A percentile compares a stretch with the other conserved stretches of the same genome.
These are phyloP conservation scores for Xestia rhomboidea DNA, from an alignment of 2,888 invertebrate genomes.

Conservation along the genomic window DNA sequence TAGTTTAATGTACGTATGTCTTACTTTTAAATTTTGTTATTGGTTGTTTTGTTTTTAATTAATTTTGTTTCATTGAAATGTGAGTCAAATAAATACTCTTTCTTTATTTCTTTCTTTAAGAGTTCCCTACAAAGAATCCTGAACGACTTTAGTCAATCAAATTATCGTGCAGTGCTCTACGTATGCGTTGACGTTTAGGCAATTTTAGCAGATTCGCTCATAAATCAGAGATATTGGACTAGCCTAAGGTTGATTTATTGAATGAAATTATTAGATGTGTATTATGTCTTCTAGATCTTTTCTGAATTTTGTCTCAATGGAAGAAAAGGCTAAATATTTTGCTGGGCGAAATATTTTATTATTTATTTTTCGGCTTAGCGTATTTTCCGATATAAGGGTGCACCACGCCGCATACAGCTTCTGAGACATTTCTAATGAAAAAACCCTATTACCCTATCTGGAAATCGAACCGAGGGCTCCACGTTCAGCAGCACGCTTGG, in stretches of 20 bases:
- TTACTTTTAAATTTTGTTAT: too few relatives aligned
- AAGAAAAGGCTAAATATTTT: background rate
- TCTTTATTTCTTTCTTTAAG: too few relatives aligned
- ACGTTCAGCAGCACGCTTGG: background rate
- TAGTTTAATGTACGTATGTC: too few relatives aligned
- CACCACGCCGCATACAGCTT: background rate
- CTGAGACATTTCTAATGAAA: background rate
- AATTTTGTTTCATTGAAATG: too few relatives aligned
- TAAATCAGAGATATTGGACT: slow-evolving; percentile 39
- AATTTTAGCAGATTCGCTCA: slow-evolving; percentile 17
- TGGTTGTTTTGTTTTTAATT: too few relatives aligned
- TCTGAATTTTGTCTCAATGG: background rate
- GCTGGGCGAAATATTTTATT: background rate
- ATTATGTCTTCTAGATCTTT: background rate
- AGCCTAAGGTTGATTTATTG: slow-evolving; percentile 22
- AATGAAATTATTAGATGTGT: slow-evolving; percentile 6
- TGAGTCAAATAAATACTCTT: too few relatives aligned
- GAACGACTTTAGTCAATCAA: background rate
- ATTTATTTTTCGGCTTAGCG: background rate
- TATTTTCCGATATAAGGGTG: background rate
- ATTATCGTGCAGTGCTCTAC: background rate
- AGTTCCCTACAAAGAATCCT: background rate
- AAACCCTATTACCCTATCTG: background rate
- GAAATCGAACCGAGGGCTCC: background rate
- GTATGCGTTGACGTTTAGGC: background rate